Conservation (phyloP, 2,888 invertebrate species). For the Oligia fasciuncula region DNA sequence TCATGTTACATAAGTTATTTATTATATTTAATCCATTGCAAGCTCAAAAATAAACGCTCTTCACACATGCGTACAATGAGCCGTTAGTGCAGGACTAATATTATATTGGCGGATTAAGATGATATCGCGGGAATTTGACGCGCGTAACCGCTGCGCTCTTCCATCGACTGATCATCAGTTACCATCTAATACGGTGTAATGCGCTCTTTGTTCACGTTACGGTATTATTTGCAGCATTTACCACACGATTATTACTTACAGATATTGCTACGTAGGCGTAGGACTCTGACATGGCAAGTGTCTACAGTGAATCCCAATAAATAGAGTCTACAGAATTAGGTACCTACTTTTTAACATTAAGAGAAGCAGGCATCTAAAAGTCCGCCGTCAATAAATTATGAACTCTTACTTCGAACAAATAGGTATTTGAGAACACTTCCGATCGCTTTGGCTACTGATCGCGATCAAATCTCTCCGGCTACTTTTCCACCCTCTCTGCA, state of each 20-base stretch:
- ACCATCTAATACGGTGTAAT: slow-evolving; percentile 85
- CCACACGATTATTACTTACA: slow-evolving; percentile 33
- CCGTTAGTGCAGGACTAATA: slow-evolving; percentile 71
- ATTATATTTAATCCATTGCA: slow-evolving; percentile 31
- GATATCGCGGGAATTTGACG: slow-evolving; percentile 82
- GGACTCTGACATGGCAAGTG: slow-evolving; percentile 4
- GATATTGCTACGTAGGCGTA: slow-evolving; percentile 29
- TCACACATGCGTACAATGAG: slow-evolving; percentile 64
- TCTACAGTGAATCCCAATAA: not conserved
- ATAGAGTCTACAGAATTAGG: not conserved
- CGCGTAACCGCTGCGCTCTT: slow-evolving; percentile 70
- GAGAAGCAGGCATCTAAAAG: slow-evolving; percentile 33
- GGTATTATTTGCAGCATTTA: slow-evolving; percentile 56
- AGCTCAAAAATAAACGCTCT: slow-evolving; percentile 55
- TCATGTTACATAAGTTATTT: slow-evolving; percentile 1
- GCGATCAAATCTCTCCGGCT: slow-evolving; percentile 83
- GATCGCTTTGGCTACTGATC: slow-evolving; percentile 84
- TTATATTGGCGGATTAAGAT: slow-evolving; percentile 85
- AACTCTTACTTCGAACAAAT: slow-evolving; percentile 59
- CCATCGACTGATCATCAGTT: slow-evolving; percentile 77
- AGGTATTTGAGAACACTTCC: slow-evolving; percentile 78
- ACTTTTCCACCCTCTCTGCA: slow-evolving; percentile 88
- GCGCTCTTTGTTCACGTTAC: slow-evolving; percentile 76
- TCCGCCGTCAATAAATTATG: slow-evolving; percentile 57
- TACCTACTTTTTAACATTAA: slow-evolving; percentile 14